These are phyloP conservation scores for Turritopsis dohrnii DNA, from an alignment of 30 jellyfish, hydroid and myxozoan genomes.

Conservation along the genomic window DNA sequence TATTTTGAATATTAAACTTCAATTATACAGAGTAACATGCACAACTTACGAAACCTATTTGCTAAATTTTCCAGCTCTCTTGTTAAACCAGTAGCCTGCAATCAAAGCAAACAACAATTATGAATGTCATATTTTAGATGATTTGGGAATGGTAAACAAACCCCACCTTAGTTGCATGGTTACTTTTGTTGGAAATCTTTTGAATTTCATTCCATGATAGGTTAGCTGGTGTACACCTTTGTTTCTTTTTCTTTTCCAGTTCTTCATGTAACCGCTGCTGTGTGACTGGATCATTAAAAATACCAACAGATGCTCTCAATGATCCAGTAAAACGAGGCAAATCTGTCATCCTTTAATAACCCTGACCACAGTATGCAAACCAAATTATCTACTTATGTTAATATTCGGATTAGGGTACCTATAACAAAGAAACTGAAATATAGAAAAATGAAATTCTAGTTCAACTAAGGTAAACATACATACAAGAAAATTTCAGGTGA, in stretches of 20 bases:
- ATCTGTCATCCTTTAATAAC: constrained; percentile 18
- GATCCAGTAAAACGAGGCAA: constrained; percentile 82
- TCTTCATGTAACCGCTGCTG: constrained; percentile 53
- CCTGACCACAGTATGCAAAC: neutral
- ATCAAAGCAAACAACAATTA: neutral
- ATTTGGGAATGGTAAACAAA: neutral
- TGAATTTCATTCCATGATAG: constrained; percentile 55
- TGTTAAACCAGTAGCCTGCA: neutral
- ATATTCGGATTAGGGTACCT: neutral
- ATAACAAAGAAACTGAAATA: neutral
- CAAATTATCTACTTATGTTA: neutral
- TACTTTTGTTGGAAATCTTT: constrained; percentile 19
- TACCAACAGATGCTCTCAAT: constrained; percentile 68
- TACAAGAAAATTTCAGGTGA: too few species aligned
- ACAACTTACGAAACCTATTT: neutral
- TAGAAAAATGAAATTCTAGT: too few species aligned
- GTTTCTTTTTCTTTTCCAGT: constrained; percentile 36
- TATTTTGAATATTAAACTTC: too few species aligned
- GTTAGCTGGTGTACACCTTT: constrained; percentile 21
- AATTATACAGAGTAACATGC: neutral
- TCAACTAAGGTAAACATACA: too few species aligned
- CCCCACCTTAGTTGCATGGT: constrained; percentile 23
- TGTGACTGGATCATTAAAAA: constrained; percentile 37
- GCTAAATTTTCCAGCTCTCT: constrained; percentile 5
- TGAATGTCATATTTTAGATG: neutral